Base-by-base conservation (phyloP, 2,888 invertebrate genomes). In the Hylaea fasciaria region DNA sequence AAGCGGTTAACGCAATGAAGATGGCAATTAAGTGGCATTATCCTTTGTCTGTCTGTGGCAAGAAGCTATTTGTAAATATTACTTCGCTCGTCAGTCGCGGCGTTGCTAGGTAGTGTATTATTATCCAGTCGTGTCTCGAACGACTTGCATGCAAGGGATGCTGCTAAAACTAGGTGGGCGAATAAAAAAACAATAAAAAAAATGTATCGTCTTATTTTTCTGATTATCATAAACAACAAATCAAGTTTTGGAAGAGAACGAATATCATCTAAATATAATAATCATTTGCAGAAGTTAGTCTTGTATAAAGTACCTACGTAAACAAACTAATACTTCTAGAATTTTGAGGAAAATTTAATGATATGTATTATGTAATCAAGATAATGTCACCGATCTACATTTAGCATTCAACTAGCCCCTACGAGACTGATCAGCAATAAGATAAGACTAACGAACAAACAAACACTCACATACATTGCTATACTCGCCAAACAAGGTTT, bases 101-200 rank as follows among this genome's bases (percentile, higher is more conserved):
- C 68, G 71, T 73, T 70, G 62, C 65, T 66, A 60, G 55, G 65
- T 66, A 63, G 55, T 5, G 69, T 70, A 72, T 72, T 74, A 80
- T 79, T 79, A 81, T 56, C 66, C 70, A 74, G 66, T 77, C 75
- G 73, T 72, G 76, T 70, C 70, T 73, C 64, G 59, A 56, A 65
- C 69, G 74, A 68, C 73, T 68, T 68, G 72, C 62, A 70, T 44
- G 66, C 65, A 66, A 55, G 76, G 72, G 70, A 74, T 77, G 77
- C 69, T 62, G 71, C 65, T 70, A 70, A 78, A 75, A 70, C 44
- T 44, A 28, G 51, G 40, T 52, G 47, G 58, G 49, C 14, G 17
- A 48, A 46, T 17, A 52, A 41, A 46, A 56, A 68, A n/a, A 0
- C n/a, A 13, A 45, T 16, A 3, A 14, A 45, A 22, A 45, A 22